phyloP scores from a whole-genome alignment of 2,888 invertebrate genomes.

The Chirona hameri region DNA sequence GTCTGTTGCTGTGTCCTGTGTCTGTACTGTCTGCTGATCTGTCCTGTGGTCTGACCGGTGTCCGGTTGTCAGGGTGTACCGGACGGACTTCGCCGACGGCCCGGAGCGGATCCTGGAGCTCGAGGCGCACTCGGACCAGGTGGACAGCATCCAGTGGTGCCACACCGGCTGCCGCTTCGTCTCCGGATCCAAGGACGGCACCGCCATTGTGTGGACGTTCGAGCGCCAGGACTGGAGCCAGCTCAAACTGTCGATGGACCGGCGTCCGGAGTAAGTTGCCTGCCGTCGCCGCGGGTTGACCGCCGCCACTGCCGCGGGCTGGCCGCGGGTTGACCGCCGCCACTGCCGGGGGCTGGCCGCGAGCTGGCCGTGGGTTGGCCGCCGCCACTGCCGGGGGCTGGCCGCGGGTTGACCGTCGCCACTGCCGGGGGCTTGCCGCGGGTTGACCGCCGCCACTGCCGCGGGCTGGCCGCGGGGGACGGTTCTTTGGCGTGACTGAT shows the following conservation, averaged over 20 bases:
- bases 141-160: slow-evolving; percentile 95
- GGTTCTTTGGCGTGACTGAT: background rate
- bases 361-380: too few relatives aligned
- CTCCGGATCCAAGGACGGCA: slow-evolving; percentile 93
- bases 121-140: slow-evolving; percentile 81
- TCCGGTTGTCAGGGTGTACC: slow-evolving; percentile 62
- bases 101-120: slow-evolving; percentile 72
- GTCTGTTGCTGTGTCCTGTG: too few relatives aligned
- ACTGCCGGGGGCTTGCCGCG: too few relatives aligned
- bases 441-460: too few relatives aligned
- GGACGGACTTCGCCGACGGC: slow-evolving; percentile 69
- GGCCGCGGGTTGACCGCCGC: too few relatives aligned
- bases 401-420: too few relatives aligned
- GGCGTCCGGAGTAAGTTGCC: slow-evolving; percentile 41
- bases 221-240: slow-evolving; percentile 86
- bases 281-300: too few relatives aligned
- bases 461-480: background rate
- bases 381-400: too few relatives aligned
- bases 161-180: slow-evolving; percentile 81
- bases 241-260: slow-evolving; percentile 62
- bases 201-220: slow-evolving; percentile 87
- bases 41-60: too few relatives aligned
- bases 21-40: too few relatives aligned
- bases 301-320: background rate
- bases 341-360: too few relatives aligned